phyloP scores from a whole-genome alignment of 2,113 vertebrate species.

The Astatotilapia flaviijosephi region DNA sequence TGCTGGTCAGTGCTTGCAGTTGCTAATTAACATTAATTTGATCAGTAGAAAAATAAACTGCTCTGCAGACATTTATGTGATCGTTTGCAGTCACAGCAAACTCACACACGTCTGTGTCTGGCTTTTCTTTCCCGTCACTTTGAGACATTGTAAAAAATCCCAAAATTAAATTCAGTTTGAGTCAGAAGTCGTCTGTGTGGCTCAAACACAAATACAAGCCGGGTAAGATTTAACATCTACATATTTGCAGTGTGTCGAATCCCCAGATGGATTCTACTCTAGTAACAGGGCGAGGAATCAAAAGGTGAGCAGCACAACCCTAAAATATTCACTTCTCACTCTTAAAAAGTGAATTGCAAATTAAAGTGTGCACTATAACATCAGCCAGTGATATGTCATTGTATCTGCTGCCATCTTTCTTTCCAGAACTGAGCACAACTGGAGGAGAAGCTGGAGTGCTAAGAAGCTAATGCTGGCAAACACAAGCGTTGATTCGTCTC shows the following conservation, averaged over 20 bases:
- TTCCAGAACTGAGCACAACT: not conserved
- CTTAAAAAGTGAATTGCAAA: not conserved
- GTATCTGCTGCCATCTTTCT: not conserved
- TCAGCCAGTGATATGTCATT: not conserved
- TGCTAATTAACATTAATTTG: not conserved
- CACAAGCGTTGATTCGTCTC: not conserved
- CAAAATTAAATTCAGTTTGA: not conserved
- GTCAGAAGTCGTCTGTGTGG: not conserved
- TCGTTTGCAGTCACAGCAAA: not conserved
- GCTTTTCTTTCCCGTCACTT: not conserved
- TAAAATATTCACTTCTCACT: not conserved
- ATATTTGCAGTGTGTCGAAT: not conserved
- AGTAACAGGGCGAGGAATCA: rapidly evolving
- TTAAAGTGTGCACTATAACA: not conserved
- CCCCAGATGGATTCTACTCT: not conserved
- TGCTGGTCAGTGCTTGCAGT: not conserved
- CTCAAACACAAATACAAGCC: not conserved
- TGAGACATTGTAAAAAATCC: not conserved
- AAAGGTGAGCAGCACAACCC: not conserved
- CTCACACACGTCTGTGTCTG: not conserved
- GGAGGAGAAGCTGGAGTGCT: not conserved
- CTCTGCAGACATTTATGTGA: not conserved
- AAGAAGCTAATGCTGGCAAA: not conserved
- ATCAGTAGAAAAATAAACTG: not conserved
- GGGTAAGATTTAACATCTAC: not conserved